Evolutionary conservation across 2,888 invertebrate species (phyloP), one percentile per base, ranked within the genome.

Genomic region (Drosophila tanythrix): DNA sequence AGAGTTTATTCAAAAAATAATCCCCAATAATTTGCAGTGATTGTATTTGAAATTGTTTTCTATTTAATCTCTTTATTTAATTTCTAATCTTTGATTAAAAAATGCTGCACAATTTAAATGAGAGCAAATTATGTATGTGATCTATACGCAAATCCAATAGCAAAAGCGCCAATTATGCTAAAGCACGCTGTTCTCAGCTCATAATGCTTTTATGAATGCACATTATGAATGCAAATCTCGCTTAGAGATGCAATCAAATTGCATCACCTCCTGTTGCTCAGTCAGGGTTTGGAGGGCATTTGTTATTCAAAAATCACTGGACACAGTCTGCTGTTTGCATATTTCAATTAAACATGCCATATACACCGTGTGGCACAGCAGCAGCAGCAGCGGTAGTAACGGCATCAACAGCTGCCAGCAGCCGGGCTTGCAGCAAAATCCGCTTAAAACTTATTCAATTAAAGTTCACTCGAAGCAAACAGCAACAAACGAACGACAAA

Each of bases 361-460:
- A 87, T 81, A 78, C 79, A 69, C 78, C 73, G 62, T 69, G 71
- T 76, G 62, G 48, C 55, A 65, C 50, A n/a, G n/a, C 38, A 18
- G 18, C 18, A 51, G 31, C 4, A 57, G 38, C 36, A 52, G 48
- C 3, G 2, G 38, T 15, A 25, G 25, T 25, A 35, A 35, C 40
- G 21, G 18, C 55, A 56, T 56, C 38, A 59, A 55, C 73, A 65
- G 70, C 57, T 66, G 74, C 66, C 63, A 65, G 51, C 61, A 18
- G 35, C 21, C 29, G 31, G 60, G 63, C 59, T 76, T 78, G 67
- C 64, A 55, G 66, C 57, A 38, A 83, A 87, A 89, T 89, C 87
- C 89, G 89, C 87, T 87, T 87, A 88, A 89, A 87, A 87, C 87
- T 87, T 87, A 87, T 89, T 87, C 85, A 87, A 87, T 87, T 89